These are phyloP conservation scores for Sitodiplosis mosellana DNA, from an alignment of 1,140 invertebrate genomes.

Conservation along the genomic window DNA sequence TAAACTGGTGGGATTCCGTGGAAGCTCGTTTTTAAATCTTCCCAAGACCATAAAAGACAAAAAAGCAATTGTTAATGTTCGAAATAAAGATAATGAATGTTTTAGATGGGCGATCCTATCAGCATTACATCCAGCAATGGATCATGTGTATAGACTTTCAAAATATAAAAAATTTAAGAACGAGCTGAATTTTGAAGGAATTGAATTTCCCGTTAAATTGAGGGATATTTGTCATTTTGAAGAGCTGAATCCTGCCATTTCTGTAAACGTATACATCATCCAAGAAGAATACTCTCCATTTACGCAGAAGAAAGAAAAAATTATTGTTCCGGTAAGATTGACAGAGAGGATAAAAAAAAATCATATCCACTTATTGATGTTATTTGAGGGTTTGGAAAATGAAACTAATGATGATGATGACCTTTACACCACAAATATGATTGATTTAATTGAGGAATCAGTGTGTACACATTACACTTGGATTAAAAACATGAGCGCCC, in stretches of 20 bases:
- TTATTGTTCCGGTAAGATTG: slow-evolving; percentile 1
- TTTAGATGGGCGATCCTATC: slow-evolving; percentile 13
- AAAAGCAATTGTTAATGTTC: slow-evolving; percentile 13
- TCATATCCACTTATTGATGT: slow-evolving; percentile 7
- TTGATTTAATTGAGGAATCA: background rate
- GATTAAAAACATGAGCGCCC: slow-evolving; percentile 14
- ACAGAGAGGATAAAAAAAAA: background rate
- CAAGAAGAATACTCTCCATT: background rate
- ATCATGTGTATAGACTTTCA: background rate
- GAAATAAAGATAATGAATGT: slow-evolving; percentile 13
- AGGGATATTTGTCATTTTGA: slow-evolving; percentile 7
- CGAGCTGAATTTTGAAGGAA: background rate
- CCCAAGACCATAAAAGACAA: slow-evolving; percentile 12
- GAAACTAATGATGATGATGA: too few relatives aligned
- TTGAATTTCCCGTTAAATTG: slow-evolving; percentile 6
- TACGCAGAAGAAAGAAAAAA: background rate
- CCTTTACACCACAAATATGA: too few relatives aligned
- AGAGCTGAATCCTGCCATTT: slow-evolving; percentile 3
- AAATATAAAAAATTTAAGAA: background rate
- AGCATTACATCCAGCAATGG: slow-evolving; percentile 7
- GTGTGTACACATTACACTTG: slow-evolving; percentile 10
- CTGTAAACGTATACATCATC: background rate
- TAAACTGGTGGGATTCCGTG: slow-evolving; percentile 14
- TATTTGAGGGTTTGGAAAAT: background rate
- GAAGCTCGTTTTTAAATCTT: slow-evolving; percentile 11